Percentiles rank a stretch among this genome's conserved stretches.
phyloP scores from a whole-genome alignment of 2,888 invertebrate species.

The Seira musarum region DNA sequence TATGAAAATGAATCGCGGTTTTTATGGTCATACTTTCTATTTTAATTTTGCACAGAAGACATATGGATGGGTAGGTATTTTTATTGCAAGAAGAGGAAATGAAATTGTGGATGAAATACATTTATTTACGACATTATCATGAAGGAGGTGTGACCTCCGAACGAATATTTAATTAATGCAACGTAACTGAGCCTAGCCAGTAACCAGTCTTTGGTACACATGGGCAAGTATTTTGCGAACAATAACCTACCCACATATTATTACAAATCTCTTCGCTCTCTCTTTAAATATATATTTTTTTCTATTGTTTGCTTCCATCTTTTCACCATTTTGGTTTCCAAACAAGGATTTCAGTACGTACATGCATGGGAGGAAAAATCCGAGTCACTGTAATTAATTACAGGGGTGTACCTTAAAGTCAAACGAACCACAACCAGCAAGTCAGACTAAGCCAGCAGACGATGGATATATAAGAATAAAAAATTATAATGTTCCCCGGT shows the following conservation, averaged over 20 bases:
- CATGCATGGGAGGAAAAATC: slow-evolving; percentile 43
- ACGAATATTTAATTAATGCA: slow-evolving; percentile 49
- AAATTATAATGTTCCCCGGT: slow-evolving; percentile 3
- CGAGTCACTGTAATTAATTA: slow-evolving; percentile 58
- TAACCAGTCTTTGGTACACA: background rate
- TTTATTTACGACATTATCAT: slow-evolving; percentile 9
- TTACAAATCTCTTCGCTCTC: background rate
- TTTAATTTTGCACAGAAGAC: slow-evolving; percentile 18
- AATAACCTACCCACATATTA: slow-evolving; percentile 19
- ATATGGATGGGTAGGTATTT: too few species aligned
- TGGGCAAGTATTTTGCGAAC: background rate
- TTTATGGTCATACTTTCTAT: too few species aligned
- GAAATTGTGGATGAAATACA: background rate
- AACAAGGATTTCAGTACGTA: background rate
- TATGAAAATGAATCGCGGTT: too few species aligned
- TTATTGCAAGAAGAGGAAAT: slow-evolving; percentile 7
- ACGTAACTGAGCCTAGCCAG: slow-evolving; percentile 4
- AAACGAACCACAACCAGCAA: background rate
- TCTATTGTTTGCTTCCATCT: slow-evolving; percentile 6
- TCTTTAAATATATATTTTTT: background rate
- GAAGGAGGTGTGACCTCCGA: slow-evolving; percentile 49
- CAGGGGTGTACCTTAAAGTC: slow-evolving; percentile 56
- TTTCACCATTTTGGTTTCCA: slow-evolving; percentile 12
- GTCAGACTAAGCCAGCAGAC: too few species aligned
- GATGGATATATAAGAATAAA: background rate